A percentile compares a stretch with the other conserved stretches of the same genome.
Evolutionary conservation across 2,888 invertebrate species (phyloP).

Genomic region (Hypercompe scribonia): DNA sequence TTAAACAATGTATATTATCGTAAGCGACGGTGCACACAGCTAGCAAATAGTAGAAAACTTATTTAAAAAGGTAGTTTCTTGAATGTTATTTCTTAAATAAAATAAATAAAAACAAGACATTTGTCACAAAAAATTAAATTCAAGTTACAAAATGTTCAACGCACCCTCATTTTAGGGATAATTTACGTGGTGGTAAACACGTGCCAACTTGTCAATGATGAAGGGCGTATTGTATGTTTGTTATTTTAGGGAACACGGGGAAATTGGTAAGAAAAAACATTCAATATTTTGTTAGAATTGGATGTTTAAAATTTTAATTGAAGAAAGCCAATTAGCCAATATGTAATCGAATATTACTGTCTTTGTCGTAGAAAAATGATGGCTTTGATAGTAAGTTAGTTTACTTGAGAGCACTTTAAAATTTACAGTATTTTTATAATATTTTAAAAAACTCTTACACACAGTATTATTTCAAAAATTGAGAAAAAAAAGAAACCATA

Average conservation of each 20-base stretch:
- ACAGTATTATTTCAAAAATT: no score
- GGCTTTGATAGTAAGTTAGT: no score
- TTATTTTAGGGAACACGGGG: not conserved
- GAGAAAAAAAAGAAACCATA: no score
- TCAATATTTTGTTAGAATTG: not conserved
- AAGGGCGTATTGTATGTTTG: not conserved
- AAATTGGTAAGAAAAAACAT: not conserved
- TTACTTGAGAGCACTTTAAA: no score
- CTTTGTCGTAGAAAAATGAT: no score
- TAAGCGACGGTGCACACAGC: not conserved
- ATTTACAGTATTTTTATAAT: no score
- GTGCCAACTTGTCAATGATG: not conserved
- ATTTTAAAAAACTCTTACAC: no score
- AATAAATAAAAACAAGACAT: not conserved
- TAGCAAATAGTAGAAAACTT: not conserved
- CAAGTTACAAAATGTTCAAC: not conserved
- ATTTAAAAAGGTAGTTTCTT: no score
- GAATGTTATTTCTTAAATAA: no score
- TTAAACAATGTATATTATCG: not conserved
- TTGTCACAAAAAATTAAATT: not conserved
- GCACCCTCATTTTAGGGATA: not conserved
- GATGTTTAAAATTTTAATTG: not conserved
- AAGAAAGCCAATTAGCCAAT: no score
- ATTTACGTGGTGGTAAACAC: not conserved
- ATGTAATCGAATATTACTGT: no score